Evolutionary conservation across 2,797 vertebrate genomes (phyloP).

Genomic region (Sebastes miniatus): DNA sequence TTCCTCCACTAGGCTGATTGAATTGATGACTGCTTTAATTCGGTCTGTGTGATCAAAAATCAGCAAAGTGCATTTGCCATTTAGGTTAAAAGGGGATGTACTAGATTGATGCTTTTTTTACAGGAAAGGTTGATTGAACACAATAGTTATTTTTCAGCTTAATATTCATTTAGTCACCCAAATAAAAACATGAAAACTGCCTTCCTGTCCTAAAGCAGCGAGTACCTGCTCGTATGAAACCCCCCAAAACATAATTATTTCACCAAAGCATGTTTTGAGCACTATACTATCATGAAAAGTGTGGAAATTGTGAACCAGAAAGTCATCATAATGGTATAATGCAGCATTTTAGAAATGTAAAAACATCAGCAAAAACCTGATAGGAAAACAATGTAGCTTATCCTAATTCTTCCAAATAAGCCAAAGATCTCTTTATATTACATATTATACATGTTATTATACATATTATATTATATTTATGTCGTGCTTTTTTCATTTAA

Average conservation of each 20-base stretch:
- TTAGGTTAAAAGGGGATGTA: conserved; percentile 69
- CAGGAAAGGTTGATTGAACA: background rate
- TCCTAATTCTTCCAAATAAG: background rate
- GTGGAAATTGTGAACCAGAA: background rate
- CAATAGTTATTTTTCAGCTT: background rate
- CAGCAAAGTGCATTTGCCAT: conserved; percentile 45
- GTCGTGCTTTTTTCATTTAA: fast-evolving
- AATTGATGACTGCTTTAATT: conserved; percentile 50
- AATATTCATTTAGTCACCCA: conserved; percentile 2
- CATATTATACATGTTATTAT: too few relatives aligned
- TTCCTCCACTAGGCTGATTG: conserved; percentile 43
- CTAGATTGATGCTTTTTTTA: conserved; percentile 7
- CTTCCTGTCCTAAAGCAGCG: background rate
- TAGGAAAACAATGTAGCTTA: background rate
- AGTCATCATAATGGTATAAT: background rate
- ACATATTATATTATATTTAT: too few relatives aligned
- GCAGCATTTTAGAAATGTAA: background rate
- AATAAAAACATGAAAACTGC: too few relatives aligned
- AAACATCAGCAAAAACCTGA: background rate
- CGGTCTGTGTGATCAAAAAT: conserved; percentile 45
- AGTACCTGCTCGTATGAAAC: background rate
- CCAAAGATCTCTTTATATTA: too few relatives aligned
- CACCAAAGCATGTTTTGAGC: background rate
- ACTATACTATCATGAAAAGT: background rate
- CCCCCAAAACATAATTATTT: background rate